Conservation (phyloP, 1,140 invertebrate species). For the Penaeus chinensis region DNA sequence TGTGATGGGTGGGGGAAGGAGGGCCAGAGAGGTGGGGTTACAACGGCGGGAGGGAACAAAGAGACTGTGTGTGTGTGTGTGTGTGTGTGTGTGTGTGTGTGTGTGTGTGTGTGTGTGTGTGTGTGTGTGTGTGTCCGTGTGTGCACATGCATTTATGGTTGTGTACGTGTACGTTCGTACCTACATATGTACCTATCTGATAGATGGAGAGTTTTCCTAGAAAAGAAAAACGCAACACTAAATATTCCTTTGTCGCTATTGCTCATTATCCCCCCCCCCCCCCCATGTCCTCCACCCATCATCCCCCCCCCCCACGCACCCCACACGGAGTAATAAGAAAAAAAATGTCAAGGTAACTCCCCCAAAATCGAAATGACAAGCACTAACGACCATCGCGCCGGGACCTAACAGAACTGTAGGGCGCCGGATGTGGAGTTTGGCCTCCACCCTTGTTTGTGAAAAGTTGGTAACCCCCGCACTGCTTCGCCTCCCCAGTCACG, state of each 20-base stretch:
- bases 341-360: slow-evolving; percentile 40
- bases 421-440: slow-evolving; percentile 55
- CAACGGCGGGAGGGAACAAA: too few relatives aligned
- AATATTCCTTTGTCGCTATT: too few relatives aligned
- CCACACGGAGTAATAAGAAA: not conserved
- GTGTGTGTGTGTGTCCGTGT: slow-evolving; percentile 5
- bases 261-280: too few relatives aligned
- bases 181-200: too few relatives aligned
- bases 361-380: slow-evolving; percentile 39
- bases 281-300: not conserved
- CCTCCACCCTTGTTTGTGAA: slow-evolving; percentile 60
- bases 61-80: not conserved
- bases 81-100: slow-evolving; percentile 29
- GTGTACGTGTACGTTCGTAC: slow-evolving; percentile 4
- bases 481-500: not conserved
- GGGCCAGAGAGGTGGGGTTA: too few relatives aligned
- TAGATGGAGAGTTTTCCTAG: too few relatives aligned
- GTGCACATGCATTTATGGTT: not conserved
- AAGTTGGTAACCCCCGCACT: slow-evolving; percentile 52
- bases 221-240: too few relatives aligned
- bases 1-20: too few relatives aligned
- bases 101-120: slow-evolving; percentile 42
- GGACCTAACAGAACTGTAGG: slow-evolving; percentile 43
- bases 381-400: slow-evolving; percentile 40
- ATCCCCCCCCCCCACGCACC: not conserved